phyloP scores from a whole-genome alignment of 2,113 vertebrate genomes.

The Cyprinodon variegatus region DNA sequence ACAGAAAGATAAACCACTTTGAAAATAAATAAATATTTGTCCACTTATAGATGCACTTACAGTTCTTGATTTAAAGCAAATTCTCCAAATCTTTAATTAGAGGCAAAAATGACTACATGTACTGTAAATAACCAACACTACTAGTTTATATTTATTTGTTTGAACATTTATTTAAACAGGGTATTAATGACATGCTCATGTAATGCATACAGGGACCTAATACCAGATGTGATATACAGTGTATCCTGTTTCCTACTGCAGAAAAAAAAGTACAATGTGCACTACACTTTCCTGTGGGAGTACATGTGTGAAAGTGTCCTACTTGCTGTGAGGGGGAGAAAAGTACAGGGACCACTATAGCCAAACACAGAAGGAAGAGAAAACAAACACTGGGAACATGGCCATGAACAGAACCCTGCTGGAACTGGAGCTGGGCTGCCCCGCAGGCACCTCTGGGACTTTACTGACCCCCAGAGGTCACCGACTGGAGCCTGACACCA shows the following conservation, averaged over 20 bases:
- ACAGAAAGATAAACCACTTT: neutral
- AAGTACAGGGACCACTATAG: constrained; percentile 57
- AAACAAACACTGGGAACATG: constrained; percentile 74
- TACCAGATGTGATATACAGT: constrained; percentile 34
- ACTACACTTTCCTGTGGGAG: constrained; percentile 66
- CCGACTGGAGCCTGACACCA: constrained; percentile 63
- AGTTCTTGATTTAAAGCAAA: neutral
- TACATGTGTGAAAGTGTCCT: constrained; percentile 73
- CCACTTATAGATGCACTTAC: neutral
- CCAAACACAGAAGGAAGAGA: constrained; percentile 70
- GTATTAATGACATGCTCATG: neutral
- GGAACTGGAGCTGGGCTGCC: constrained; percentile 57
- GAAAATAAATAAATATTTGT: neutral
- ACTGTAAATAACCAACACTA: neutral
- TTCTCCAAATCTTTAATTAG: neutral
- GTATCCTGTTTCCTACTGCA: constrained; percentile 63
- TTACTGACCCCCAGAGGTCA: constrained; percentile 62
- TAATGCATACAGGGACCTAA: constrained; percentile 34
- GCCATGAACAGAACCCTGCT: constrained; percentile 63
- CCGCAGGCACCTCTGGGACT: constrained; percentile 68
- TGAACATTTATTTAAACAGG: constrained; percentile 11
- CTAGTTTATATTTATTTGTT: neutral
- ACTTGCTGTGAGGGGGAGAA: constrained; percentile 33
- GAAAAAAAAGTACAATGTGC: constrained; percentile 56
- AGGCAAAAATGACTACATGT: neutral